Percentiles rank a stretch among this genome's conserved stretches.
phyloP scores from a whole-genome alignment of 1,140 invertebrate genomes.

The Acromyrmex echinatior region DNA sequence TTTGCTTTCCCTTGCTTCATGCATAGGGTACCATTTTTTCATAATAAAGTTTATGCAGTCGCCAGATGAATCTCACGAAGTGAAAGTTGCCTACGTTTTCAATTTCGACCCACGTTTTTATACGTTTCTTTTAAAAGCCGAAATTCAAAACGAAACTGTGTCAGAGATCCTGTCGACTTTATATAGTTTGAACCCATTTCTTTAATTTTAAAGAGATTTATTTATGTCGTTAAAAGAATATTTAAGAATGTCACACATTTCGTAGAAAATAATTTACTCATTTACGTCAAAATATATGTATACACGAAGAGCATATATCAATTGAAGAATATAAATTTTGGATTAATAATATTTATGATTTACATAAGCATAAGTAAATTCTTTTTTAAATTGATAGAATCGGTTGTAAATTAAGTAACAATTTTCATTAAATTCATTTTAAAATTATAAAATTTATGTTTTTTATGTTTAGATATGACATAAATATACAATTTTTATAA shows the following conservation, averaged over 20 bases:
- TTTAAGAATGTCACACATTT: background rate
- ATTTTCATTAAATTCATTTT: background rate
- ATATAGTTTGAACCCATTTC: background rate
- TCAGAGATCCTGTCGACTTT: background rate
- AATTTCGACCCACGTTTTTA: slow-evolving; percentile 70
- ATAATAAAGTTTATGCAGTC: background rate
- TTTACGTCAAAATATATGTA: background rate
- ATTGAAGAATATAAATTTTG: slow-evolving; percentile 14
- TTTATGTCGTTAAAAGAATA: background rate
- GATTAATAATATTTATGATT: background rate
- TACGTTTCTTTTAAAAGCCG: slow-evolving; percentile 17
- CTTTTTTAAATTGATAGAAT: background rate
- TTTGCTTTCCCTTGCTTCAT: slow-evolving; percentile 44
- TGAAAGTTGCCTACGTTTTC: slow-evolving; percentile 78
- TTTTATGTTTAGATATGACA: background rate
- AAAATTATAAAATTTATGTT: background rate
- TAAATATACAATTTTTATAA: background rate
- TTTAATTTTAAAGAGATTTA: background rate
- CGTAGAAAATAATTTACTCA: background rate
- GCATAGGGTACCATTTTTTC: slow-evolving; percentile 64
- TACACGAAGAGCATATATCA: background rate
- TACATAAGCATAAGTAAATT: background rate
- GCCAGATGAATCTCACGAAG: slow-evolving; percentile 52
- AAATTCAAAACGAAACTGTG: background rate
- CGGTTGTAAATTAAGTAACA: background rate